Evolutionary conservation across 2,888 invertebrate genomes (phyloP).

Genomic region (Brachycybe producta): DNA sequence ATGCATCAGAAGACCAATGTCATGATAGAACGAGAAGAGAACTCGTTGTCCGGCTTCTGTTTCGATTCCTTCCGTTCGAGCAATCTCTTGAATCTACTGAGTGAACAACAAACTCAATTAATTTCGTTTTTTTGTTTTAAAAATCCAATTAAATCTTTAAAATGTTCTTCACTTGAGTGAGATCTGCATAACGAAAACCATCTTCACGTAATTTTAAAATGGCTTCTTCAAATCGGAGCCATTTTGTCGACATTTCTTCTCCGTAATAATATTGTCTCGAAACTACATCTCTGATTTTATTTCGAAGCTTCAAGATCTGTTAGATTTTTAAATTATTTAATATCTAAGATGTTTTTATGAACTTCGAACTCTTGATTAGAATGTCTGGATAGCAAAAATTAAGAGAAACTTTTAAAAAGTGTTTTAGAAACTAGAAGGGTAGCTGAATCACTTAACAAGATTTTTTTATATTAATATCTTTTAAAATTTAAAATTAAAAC

Average conservation of each 20-base stretch:
- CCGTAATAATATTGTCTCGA: slow-evolving; percentile 15
- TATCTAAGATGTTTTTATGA: background rate
- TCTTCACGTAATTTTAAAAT: slow-evolving; percentile 11
- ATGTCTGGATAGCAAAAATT: too few relatives aligned
- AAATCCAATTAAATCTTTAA: background rate
- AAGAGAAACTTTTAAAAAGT: too few relatives aligned
- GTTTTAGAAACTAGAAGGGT: too few relatives aligned
- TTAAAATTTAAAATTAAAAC: too few relatives aligned
- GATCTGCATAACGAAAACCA: slow-evolving; percentile 3
- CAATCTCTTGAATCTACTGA: slow-evolving; percentile 15
- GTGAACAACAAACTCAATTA: background rate
- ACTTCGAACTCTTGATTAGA: background rate
- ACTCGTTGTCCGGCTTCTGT: slow-evolving; percentile 6
- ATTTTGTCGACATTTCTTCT: slow-evolving; percentile 17
- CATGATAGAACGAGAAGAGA: slow-evolving; percentile 14
- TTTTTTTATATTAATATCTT: too few relatives aligned
- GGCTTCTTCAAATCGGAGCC: slow-evolving; percentile 16
- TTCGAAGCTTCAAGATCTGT: slow-evolving; percentile 12
- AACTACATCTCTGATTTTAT: slow-evolving; percentile 12
- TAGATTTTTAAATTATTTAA: background rate
- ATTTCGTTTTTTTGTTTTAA: background rate
- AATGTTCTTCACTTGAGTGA: slow-evolving; percentile 2
- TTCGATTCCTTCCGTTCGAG: slow-evolving; percentile 13
- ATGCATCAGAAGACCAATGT: slow-evolving; percentile 16
- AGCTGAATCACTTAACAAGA: too few relatives aligned